Conservation (phyloP, 2,113 vertebrate genomes). For the Eudyptes chrysolophus region DNA sequence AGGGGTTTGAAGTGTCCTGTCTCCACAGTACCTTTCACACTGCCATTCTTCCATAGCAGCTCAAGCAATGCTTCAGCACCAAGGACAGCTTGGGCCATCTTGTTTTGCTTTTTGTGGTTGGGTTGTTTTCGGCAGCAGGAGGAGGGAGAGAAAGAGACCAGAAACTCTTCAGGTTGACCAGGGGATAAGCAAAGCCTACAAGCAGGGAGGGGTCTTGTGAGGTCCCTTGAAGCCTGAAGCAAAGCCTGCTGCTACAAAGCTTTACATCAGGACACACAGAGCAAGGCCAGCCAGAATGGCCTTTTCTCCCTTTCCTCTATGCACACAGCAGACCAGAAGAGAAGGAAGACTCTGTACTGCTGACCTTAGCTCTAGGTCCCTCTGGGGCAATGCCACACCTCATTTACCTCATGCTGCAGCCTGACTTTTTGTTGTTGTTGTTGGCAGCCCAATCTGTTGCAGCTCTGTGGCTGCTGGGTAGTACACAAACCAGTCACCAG, state of each 20-base stretch:
- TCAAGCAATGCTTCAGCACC: background rate
- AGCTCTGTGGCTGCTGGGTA: background rate
- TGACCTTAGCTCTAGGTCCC: background rate
- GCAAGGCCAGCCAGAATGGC: background rate
- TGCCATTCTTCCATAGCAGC: rapidly evolving
- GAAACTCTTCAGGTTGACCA: background rate
- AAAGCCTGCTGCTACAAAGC: background rate
- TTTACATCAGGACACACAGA: background rate
- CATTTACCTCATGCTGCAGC: constrained; percentile 29
- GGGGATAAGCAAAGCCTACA: background rate
- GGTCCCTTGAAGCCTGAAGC: background rate
- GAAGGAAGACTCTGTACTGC: background rate
- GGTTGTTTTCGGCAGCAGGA: background rate
- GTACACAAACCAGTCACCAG: background rate
- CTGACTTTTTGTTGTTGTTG: background rate
- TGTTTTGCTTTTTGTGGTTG: background rate
- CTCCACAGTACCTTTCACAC: background rate
- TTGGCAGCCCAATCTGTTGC: background rate
- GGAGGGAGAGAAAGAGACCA: background rate
- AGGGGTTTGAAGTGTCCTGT: background rate
- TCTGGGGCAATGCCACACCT: constrained; percentile 41
- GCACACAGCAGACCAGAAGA: background rate
- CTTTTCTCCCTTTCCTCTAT: background rate
- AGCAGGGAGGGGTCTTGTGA: background rate
- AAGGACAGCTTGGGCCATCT: background rate